Evolutionary conservation across 2,888 invertebrate genomes (phyloP).

Genomic region (Archips xylosteana): DNA sequence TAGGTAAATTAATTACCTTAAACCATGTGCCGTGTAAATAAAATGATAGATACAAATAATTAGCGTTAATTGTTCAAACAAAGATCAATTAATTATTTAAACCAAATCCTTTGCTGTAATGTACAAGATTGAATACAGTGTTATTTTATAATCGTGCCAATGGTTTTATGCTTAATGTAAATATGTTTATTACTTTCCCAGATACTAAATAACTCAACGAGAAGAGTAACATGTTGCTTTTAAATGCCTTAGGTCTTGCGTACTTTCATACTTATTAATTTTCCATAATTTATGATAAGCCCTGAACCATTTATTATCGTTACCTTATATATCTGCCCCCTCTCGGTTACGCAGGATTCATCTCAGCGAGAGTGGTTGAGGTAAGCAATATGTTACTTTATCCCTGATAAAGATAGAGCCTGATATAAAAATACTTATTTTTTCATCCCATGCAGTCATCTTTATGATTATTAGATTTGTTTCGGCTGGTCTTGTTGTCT

Average conservation of each 20-base stretch:
- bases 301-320: constrained; percentile 30
- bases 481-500: background rate
- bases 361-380: constrained; percentile 16
- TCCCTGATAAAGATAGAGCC: too few species aligned
- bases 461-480: background rate
- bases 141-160: constrained; percentile 75
- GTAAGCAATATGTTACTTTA: constrained; percentile 36
- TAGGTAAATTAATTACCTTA: constrained; percentile 62
- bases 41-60: constrained; percentile 68
- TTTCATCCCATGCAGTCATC: background rate
- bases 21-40: constrained; percentile 83
- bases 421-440: constrained; percentile 7
- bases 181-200: constrained; percentile 36
- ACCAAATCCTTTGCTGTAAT: constrained; percentile 81
- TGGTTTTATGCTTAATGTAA: constrained; percentile 52
- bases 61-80: constrained; percentile 55
- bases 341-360: constrained; percentile 12
- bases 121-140: constrained; percentile 72
- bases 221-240: constrained; percentile 28
- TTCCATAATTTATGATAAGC: constrained; percentile 9
- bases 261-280: constrained; percentile 10
- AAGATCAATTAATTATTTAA: constrained; percentile 57
- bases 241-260: background rate
- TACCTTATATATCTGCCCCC: constrained; percentile 21
- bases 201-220: constrained; percentile 14